phyloP scores from a whole-genome alignment of 2,797 vertebrate species.

The Chloroceryle inda region DNA sequence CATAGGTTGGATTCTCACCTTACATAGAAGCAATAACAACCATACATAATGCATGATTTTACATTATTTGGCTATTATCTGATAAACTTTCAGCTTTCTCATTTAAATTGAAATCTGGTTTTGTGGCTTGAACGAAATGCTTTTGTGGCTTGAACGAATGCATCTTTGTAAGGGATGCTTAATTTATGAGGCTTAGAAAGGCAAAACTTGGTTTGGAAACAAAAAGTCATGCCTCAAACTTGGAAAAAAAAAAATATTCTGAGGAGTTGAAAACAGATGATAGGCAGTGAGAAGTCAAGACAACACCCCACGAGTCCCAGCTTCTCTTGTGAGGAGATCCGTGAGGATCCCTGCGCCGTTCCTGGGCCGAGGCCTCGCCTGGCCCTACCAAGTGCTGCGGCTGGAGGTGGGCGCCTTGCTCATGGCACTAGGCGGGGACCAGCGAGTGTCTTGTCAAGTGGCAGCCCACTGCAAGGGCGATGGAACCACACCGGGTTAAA shows the following conservation, averaged over 20 bases:
- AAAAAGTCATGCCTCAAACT: background rate
- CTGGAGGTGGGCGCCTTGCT: background rate
- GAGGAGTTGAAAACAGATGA: too few relatives aligned
- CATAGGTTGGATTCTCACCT: background rate
- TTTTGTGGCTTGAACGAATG: background rate
- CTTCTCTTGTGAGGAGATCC: background rate
- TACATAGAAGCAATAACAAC: background rate
- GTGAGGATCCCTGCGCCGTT: too few relatives aligned
- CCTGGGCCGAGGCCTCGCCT: background rate
- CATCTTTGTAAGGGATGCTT: background rate
- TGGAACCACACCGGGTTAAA: rapidly evolving
- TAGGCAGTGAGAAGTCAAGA: too few relatives aligned
- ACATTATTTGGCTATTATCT: background rate
- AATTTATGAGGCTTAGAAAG: background rate
- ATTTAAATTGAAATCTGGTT: background rate
- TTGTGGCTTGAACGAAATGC: background rate
- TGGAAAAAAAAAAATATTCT: background rate
- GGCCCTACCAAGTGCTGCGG: background rate
- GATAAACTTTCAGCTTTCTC: background rate
- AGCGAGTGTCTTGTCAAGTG: background rate
- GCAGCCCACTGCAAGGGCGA: rapidly evolving
- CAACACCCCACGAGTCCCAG: background rate
- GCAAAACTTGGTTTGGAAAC: background rate
- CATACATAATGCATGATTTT: background rate
- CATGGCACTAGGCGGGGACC: background rate